phyloP scores from a whole-genome alignment of 1,140 invertebrate species.

The Leptoteleia sp. region DNA sequence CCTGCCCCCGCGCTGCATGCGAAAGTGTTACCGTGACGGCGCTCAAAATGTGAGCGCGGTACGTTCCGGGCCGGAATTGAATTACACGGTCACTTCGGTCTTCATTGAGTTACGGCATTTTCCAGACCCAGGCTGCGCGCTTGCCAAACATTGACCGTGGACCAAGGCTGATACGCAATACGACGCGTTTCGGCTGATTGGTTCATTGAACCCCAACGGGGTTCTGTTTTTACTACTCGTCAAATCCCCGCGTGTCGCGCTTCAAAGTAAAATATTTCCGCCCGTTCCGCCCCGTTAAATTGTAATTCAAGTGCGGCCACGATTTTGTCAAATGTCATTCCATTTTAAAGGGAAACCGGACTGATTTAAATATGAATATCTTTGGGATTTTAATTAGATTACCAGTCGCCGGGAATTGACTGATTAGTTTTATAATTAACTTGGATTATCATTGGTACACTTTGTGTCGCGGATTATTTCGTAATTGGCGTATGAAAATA shows the following conservation, averaged over 20 bases:
- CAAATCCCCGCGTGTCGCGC: conserved; percentile 28
- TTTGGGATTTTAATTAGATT: conserved; percentile 20
- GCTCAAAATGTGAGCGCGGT: conserved; percentile 23
- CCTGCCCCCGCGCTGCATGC: no score
- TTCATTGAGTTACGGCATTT: conserved; percentile 43
- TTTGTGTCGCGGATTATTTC: no score
- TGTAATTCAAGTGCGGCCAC: conserved; percentile 19
- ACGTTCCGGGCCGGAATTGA: conserved; percentile 27
- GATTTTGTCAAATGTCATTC: conserved; percentile 32
- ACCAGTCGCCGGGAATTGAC: no score
- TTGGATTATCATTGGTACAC: no score
- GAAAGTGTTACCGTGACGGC: conserved; percentile 33
- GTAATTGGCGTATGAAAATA: no score
- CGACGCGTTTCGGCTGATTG: conserved; percentile 47
- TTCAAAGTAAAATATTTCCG: conserved; percentile 39
- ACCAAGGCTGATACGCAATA: conserved; percentile 16
- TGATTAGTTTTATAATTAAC: no score
- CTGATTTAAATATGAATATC: no score
- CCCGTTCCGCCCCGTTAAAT: background rate
- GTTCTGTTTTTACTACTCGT: conserved; percentile 34
- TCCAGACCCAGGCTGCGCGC: conserved; percentile 19
- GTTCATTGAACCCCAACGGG: conserved; percentile 35
- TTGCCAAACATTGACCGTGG: conserved; percentile 36
- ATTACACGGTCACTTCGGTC: conserved; percentile 48
- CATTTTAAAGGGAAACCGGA: conserved; percentile 10